Percentiles rank a stretch among this genome's conserved stretches.
Evolutionary conservation across 2,888 invertebrate species (phyloP).

Genomic region (Julus scandinavius): DNA sequence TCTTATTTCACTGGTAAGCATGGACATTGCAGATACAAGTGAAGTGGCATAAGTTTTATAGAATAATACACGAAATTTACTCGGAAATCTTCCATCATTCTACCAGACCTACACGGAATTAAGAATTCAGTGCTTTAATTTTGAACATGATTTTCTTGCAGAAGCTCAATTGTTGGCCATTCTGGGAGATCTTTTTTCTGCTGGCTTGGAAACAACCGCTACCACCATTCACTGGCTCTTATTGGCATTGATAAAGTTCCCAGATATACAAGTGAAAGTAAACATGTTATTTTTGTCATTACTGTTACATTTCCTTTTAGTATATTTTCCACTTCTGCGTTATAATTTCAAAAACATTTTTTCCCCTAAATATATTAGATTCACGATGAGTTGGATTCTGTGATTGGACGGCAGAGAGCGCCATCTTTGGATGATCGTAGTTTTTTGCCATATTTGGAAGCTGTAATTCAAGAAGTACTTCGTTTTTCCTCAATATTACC

Average conservation of each 20-base stretch:
- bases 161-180: conserved; percentile 76
- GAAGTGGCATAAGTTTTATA: too few species aligned
- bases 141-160: background rate
- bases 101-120: too few species aligned
- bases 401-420: background rate
- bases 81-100: too few species aligned
- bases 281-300: too few species aligned
- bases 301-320: too few species aligned
- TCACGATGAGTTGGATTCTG: background rate
- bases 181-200: conserved; percentile 85
- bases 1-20: conserved; percentile 56
- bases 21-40: background rate
- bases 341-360: background rate
- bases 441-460: background rate
- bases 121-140: background rate
- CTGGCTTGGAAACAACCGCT: conserved; percentile 85
- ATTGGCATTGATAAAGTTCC: conserved; percentile 78
- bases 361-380: background rate
- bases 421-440: background rate
- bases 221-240: conserved; percentile 85
- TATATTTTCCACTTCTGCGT: background rate
- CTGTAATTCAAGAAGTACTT: background rate
- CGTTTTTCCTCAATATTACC: background rate
- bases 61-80: background rate
- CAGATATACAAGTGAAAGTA: conserved; percentile 70